Conservation (phyloP, 2,888 invertebrate species). For the Metacarcinus magister region DNA sequence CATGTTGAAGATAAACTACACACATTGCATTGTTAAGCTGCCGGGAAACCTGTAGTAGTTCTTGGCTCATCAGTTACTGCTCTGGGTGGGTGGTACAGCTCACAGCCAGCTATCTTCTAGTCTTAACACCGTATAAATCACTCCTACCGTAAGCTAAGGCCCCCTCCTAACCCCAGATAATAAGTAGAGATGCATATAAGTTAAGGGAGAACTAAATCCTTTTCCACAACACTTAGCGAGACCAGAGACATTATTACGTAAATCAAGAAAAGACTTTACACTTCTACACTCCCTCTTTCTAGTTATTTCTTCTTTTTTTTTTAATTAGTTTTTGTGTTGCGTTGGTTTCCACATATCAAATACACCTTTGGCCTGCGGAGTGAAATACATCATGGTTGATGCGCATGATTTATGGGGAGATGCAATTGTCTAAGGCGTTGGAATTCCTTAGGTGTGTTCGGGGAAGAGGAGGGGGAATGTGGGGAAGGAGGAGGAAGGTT, state of each 20-base stretch:
- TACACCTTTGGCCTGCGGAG: neutral
- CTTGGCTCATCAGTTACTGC: neutral
- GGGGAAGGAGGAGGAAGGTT: neutral
- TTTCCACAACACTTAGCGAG: neutral
- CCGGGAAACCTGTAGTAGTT: neutral
- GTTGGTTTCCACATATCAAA: conserved; percentile 28
- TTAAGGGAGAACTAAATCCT: neutral
- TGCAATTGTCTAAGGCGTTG: neutral
- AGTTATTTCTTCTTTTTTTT: neutral
- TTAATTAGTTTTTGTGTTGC: neutral
- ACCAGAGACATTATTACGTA: conserved; percentile 22
- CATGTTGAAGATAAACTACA: neutral
- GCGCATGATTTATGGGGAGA: neutral
- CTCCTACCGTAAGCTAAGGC: conserved; percentile 7
- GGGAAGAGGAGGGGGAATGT: neutral
- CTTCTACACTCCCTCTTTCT: neutral
- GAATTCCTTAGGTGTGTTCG: neutral
- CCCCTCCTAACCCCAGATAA: neutral
- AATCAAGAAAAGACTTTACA: neutral
- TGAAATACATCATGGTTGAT: neutral
- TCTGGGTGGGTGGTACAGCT: neutral
- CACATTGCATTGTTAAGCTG: neutral
- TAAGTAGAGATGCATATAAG: conserved; percentile 16
- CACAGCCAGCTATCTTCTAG: conserved; percentile 10
- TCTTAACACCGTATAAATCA: neutral